A percentile compares a stretch with the other conserved stretches of the same genome.
These are phyloP conservation scores for Bathynomus jamesi DNA, from an alignment of 1,140 invertebrate genomes.

Conservation along the genomic window DNA sequence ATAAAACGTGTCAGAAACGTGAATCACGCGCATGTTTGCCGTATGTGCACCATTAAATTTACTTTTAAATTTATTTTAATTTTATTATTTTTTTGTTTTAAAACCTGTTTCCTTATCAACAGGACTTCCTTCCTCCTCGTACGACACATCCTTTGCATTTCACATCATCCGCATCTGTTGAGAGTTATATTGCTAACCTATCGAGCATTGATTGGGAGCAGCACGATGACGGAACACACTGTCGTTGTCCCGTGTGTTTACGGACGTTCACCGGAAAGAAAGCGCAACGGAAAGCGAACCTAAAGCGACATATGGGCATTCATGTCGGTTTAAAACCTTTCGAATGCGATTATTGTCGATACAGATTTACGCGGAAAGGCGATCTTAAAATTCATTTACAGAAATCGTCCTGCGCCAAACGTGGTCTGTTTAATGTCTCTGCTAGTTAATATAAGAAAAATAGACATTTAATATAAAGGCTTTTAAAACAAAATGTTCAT, in stretches of 20 bases:
- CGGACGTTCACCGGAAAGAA: not conserved
- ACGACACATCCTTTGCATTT: too few species aligned
- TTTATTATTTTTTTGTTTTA: too few species aligned
- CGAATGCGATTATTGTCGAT: slow-evolving; percentile 50
- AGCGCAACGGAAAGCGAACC: slow-evolving; percentile 27
- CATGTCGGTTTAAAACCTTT: slow-evolving; percentile 56
- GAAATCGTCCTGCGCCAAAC: too few species aligned
- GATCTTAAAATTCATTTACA: slow-evolving; percentile 23
- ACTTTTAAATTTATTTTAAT: too few species aligned
- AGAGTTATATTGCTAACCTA: not conserved
- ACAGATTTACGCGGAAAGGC: slow-evolving; percentile 52
- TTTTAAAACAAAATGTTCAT: too few species aligned
- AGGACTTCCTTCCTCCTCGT: too few species aligned
- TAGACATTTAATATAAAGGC: too few species aligned
- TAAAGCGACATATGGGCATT: slow-evolving; percentile 36
- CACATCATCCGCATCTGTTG: not conserved
- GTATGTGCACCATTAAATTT: too few species aligned
- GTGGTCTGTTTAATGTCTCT: too few species aligned
- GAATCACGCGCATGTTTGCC: too few species aligned
- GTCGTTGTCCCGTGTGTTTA: not conserved
- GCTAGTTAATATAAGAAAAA: too few species aligned
- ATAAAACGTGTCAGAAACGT: too few species aligned
- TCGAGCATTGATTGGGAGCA: not conserved
- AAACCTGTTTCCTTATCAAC: not conserved
- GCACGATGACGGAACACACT: not conserved